phyloP scores from a whole-genome alignment of 1,140 invertebrate genomes.

The Hyphantria cunea region DNA sequence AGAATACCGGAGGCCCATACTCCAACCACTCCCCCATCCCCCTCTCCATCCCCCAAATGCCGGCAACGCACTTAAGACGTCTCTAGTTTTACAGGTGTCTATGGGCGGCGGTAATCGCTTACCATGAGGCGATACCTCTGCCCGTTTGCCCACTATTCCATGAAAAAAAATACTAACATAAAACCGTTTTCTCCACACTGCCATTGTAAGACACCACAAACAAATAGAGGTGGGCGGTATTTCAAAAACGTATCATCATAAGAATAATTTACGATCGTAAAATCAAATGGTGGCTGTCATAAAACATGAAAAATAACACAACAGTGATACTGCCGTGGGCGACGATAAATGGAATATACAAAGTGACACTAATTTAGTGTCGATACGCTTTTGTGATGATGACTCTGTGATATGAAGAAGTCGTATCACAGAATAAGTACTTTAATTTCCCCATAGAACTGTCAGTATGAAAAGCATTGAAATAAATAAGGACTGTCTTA shows the following conservation, averaged over 20 bases:
- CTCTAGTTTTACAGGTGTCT: no score
- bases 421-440: not conserved
- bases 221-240: slow-evolving; percentile 33
- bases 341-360: slow-evolving; percentile 13
- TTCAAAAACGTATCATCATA: slow-evolving; percentile 28
- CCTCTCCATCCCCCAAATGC: no score
- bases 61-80: no score
- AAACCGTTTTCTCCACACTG: not conserved
- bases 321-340: slow-evolving; percentile 40
- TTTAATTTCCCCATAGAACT: no score
- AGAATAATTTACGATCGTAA: slow-evolving; percentile 52
- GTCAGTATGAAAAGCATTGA: no score
- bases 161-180: no score
- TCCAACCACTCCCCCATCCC: no score
- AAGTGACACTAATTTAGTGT: slow-evolving; percentile 13
- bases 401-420: not conserved
- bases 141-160: no score
- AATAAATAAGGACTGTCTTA: no score
- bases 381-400: not conserved
- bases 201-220: slow-evolving; percentile 5
- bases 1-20: no score
- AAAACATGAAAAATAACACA: slow-evolving; percentile 55
- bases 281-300: slow-evolving; percentile 50
- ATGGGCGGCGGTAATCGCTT: no score
- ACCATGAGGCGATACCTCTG: no score